Base-by-base conservation (phyloP, 92 coral and sea anemone genomes). In the Diadumene lineata region DNA sequence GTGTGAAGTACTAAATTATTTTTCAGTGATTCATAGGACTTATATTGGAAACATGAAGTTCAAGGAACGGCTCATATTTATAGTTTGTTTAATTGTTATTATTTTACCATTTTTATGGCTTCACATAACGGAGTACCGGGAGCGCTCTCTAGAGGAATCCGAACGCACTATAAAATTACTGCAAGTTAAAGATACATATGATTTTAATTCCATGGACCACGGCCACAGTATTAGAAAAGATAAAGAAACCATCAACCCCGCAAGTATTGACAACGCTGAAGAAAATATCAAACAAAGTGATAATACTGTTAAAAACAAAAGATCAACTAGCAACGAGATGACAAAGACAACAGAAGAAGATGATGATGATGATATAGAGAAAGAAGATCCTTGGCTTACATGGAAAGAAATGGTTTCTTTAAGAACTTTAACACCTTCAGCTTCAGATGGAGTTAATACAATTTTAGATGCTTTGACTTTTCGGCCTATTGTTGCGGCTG, bases 391-490 rank as follows among this genome's bases (percentile, higher is more conserved):
- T 0, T 94, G 98, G 98, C 85, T 81, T 34, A 16, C 90, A 13
- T 94, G 98, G 98, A 86, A 79, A 67, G 85, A 64, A 28, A 94
- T 94, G 98, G 97, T 94, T n/a, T 81, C 81, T 56, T 66, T 68
- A 2, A 86, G 88, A 7, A 79, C 87, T 21, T 66, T 94, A 7
- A 88, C 97, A 18, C 87, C 82, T 7, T 73, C 50, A 3, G 79
- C 80, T 7, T 22, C 31, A 24, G 84, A 88, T 9, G 87, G 82
- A 26, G 85, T 94, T n/a, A 79, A 88, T 50, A 75, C 83, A 51
- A 92, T 94, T 66, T 50, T 94, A 23, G 97, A 94, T 51, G 96
- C 96, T 6, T 73, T 94, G 71, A 77, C 90, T 30, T 88, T 82
- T 61, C 84, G 85, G 44, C 92, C 98, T 6, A 70, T 94, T 31